Conservation (phyloP, 1,140 invertebrate genomes). For the Kradibia gibbosae region DNA sequence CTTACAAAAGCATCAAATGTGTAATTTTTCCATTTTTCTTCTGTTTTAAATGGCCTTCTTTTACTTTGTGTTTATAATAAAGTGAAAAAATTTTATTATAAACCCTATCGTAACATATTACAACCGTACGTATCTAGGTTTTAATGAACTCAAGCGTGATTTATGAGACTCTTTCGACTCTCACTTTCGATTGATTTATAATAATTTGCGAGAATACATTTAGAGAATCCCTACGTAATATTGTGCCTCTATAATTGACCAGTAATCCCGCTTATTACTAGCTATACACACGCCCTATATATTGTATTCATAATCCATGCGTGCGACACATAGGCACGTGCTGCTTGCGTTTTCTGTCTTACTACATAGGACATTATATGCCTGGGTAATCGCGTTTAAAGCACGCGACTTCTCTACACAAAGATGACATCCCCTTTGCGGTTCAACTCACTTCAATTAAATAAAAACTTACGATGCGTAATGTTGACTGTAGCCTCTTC, state of each 20-base stretch:
- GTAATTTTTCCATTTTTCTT: too few relatives aligned
- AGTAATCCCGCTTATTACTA: background rate
- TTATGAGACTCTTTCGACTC: constrained; percentile 19
- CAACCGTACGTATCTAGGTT: constrained; percentile 7
- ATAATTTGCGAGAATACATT: constrained; percentile 38
- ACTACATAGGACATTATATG: constrained; percentile 35
- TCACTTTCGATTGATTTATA: constrained; percentile 39
- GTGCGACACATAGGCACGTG: constrained; percentile 70
- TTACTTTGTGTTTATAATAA: too few relatives aligned
- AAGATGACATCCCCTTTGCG: constrained; percentile 46
- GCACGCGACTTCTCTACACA: constrained; percentile 51
- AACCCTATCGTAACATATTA: background rate
- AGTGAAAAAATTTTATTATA: constrained; percentile 14
- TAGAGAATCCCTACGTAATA: background rate
- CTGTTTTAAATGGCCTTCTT: too few relatives aligned
- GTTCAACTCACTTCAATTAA: constrained; percentile 45
- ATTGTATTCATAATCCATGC: constrained; percentile 72
- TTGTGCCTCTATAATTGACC: too few relatives aligned
- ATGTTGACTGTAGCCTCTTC: too few relatives aligned
- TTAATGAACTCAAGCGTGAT: constrained; percentile 39
- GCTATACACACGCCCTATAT: constrained; percentile 53
- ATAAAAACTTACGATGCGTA: constrained; percentile 28
- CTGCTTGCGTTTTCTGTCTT: constrained; percentile 45
- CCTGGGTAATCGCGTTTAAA: constrained; percentile 70
- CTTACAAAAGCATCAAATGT: too few relatives aligned